A percentile compares a stretch with the other conserved stretches of the same genome.
Conservation (phyloP, 2,797 vertebrate species). For the Arrhamphus sclerolepis region DNA sequence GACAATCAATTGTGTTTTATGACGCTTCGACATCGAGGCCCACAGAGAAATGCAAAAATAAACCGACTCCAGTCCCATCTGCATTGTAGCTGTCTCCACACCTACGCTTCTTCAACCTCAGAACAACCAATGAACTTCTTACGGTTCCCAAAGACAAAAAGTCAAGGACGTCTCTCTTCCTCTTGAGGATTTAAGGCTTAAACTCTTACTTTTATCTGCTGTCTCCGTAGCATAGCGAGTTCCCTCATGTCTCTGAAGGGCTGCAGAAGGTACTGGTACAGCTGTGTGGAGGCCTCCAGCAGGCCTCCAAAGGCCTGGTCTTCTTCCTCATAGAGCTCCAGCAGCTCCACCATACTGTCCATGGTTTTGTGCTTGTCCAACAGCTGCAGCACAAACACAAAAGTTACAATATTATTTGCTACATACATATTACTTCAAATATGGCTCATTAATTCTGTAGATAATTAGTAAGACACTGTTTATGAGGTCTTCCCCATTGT, state of each 20-base stretch:
- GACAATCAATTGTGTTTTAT: slow-evolving; percentile 19
- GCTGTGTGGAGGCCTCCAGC: slow-evolving; percentile 92
- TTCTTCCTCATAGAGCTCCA: slow-evolving; percentile 91
- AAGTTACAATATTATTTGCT: too few species aligned
- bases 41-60: slow-evolving; percentile 14
- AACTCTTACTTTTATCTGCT: slow-evolving; percentile 93
- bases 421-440: too few species aligned
- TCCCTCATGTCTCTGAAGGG: slow-evolving; percentile 99
- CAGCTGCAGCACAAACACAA: slow-evolving; percentile 76
- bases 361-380: slow-evolving; percentile 91
- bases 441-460: too few species aligned
- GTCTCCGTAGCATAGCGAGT: slow-evolving; percentile 94
- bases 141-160: not conserved
- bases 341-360: slow-evolving; percentile 94
- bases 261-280: slow-evolving; percentile 96
- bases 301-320: slow-evolving; percentile 90
- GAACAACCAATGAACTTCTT: too few species aligned
- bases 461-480: too few species aligned
- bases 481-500: too few species aligned
- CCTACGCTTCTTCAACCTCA: not conserved
- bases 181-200: not conserved
- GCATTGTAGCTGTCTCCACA: slow-evolving; percentile 3
- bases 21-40: not conserved
- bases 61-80: not conserved
- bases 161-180: too few species aligned